These are phyloP conservation scores for Malurus leucopterus DNA, from an alignment of 2,797 vertebrate genomes.

Conservation along the genomic window DNA sequence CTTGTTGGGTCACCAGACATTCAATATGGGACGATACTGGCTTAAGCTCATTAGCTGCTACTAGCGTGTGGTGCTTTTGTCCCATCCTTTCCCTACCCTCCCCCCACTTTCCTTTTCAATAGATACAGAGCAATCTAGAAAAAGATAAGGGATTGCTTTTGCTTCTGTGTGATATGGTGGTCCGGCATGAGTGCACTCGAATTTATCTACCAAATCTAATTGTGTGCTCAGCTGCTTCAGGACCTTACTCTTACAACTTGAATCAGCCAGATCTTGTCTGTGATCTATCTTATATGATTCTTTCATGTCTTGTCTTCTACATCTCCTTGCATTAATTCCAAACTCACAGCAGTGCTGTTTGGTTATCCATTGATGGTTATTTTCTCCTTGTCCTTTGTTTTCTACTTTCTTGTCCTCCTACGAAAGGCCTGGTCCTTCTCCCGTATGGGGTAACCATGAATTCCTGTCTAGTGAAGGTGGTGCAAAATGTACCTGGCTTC, in stretches of 20 bases:
- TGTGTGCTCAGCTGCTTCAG: not conserved
- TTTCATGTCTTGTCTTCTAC: not conserved
- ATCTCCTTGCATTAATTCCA: not conserved
- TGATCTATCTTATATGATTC: not conserved
- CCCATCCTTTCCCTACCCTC: not conserved
- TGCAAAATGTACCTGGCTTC: not conserved
- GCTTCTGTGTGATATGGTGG: not conserved
- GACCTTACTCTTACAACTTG: not conserved
- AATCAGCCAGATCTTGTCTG: not conserved
- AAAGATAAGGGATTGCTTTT: conserved; percentile 20
- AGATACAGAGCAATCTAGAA: conserved; percentile 1
- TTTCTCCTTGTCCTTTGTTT: not conserved
- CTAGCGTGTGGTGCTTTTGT: not conserved
- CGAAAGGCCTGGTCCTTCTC: not conserved
- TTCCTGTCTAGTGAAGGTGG: not conserved
- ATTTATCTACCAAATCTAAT: conserved; percentile 19
- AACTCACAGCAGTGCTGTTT: not conserved
- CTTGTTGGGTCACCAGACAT: conserved; percentile 18
- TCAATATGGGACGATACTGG: not conserved
- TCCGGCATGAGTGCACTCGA: not conserved
- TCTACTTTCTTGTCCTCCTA: not conserved
- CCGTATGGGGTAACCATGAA: not conserved
- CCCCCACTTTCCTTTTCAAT: conserved; percentile 3
- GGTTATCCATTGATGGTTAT: not conserved
- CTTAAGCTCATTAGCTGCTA: conserved; percentile 22